These are phyloP conservation scores for Brevimyrus niger DNA, from an alignment of 2,113 vertebrate species.

Conservation along the genomic window DNA sequence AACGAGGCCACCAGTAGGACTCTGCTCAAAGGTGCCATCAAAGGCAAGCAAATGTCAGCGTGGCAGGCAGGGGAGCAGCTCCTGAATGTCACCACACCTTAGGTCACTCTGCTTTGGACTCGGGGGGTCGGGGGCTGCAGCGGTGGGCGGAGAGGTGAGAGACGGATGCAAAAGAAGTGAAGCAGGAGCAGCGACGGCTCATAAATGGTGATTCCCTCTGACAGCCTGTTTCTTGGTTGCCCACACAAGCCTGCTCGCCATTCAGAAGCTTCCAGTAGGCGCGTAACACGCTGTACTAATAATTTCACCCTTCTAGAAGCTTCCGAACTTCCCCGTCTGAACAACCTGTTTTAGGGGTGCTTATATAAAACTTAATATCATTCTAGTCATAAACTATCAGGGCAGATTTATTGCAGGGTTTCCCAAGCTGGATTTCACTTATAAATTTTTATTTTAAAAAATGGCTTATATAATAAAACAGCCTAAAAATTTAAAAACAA, in stretches of 20 bases:
- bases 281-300: background rate
- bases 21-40: slow-evolving; percentile 68
- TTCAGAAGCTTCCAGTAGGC: background rate
- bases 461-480: background rate
- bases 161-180: background rate
- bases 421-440: background rate
- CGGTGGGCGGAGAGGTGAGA: background rate
- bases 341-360: background rate
- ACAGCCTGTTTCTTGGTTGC: background rate
- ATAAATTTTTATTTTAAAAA: background rate
- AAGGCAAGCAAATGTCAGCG: slow-evolving; percentile 67
- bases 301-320: background rate
- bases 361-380: background rate
- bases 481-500: background rate
- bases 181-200: background rate
- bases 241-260: background rate
- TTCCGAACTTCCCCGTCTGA: background rate
- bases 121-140: background rate
- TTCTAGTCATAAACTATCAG: background rate
- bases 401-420: background rate
- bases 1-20: slow-evolving; percentile 45
- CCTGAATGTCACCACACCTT: slow-evolving; percentile 65
- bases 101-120: slow-evolving; percentile 50
- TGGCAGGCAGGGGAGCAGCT: slow-evolving; percentile 60
- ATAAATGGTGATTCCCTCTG: background rate